Conservation (phyloP, 37 sponge, comb jelly and placozoan genomes). For the Chondrosia reniformis region DNA sequence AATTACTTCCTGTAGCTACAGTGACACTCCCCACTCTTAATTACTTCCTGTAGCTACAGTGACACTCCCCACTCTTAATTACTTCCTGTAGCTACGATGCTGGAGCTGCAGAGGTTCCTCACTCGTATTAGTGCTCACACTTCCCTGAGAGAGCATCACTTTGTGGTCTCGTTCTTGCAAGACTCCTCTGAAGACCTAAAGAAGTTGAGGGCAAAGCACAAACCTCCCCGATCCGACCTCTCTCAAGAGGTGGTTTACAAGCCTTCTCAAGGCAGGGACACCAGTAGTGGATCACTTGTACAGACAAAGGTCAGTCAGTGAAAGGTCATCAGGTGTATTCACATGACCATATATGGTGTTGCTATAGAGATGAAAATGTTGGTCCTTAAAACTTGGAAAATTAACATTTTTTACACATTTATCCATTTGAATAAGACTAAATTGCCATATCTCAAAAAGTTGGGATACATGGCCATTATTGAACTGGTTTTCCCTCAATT, state of each 20-base stretch:
- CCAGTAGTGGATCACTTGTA: constrained; percentile 68
- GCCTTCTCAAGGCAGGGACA: constrained; percentile 70
- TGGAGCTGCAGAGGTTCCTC: constrained; percentile 84
- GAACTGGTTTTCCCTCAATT: too few relatives aligned
- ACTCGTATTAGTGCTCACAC: constrained; percentile 61
- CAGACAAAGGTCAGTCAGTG: constrained; percentile 50
- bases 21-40: too few relatives aligned
- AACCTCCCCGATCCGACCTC: constrained; percentile 17
- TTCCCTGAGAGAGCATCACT: neutral
- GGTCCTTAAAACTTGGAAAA: too few relatives aligned
- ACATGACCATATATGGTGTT: constrained; percentile 25
- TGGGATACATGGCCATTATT: too few relatives aligned
- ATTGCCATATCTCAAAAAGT: too few relatives aligned
- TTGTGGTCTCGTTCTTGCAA: constrained; percentile 20
- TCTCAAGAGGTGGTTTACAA: constrained; percentile 41
- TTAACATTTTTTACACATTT: neutral
- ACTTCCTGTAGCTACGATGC: constrained; percentile 55
- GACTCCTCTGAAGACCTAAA: constrained; percentile 31
- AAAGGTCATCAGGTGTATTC: constrained; percentile 14
- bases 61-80: neutral
- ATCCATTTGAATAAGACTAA: too few relatives aligned
- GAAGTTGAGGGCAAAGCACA: constrained; percentile 52
- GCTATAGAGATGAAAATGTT: too few relatives aligned
- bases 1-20: too few relatives aligned
- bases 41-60: neutral